Conservation (phyloP, 2,888 invertebrate genomes). For the Allacma fusca region DNA sequence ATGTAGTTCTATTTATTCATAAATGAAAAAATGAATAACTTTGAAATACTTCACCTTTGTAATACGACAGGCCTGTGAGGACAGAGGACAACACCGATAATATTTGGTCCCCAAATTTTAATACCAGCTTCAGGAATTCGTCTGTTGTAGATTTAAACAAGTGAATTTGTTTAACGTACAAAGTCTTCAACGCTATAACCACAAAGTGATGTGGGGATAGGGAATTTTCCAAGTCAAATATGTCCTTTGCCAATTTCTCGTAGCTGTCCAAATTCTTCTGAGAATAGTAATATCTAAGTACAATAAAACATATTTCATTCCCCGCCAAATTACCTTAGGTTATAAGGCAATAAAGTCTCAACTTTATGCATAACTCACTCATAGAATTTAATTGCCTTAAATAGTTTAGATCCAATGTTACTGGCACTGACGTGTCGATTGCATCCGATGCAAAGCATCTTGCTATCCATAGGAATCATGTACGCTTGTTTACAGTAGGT, state of each 20-base stretch:
- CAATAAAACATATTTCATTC: neutral
- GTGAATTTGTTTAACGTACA: conserved; percentile 15
- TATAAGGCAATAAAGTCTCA: too few relatives aligned
- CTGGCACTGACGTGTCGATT: neutral
- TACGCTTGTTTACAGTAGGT: conserved; percentile 19
- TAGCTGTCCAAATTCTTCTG: neutral
- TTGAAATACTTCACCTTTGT: conserved; percentile 1
- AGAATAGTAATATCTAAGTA: neutral
- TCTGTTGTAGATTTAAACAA: neutral
- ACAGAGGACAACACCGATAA: conserved; percentile 3
- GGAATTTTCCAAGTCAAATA: neutral
- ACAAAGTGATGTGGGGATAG: conserved; percentile 26
- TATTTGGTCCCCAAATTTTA: conserved; percentile 21
- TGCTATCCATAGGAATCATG: conserved; percentile 17
- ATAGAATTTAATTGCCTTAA: conserved; percentile 16
- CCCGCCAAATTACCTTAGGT: neutral
- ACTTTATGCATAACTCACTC: neutral
- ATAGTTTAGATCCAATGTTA: neutral
- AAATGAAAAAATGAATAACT: neutral
- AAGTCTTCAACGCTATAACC: conserved; percentile 28
- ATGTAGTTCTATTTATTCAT: neutral
- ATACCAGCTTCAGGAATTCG: neutral
- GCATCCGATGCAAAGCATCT: neutral
- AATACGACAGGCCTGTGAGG: conserved; percentile 4
- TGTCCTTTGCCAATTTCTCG: conserved; percentile 11